A percentile compares a stretch with the other conserved stretches of the same genome.
phyloP scores from a whole-genome alignment of 2,113 vertebrate species.

The Pterocles burchelli region DNA sequence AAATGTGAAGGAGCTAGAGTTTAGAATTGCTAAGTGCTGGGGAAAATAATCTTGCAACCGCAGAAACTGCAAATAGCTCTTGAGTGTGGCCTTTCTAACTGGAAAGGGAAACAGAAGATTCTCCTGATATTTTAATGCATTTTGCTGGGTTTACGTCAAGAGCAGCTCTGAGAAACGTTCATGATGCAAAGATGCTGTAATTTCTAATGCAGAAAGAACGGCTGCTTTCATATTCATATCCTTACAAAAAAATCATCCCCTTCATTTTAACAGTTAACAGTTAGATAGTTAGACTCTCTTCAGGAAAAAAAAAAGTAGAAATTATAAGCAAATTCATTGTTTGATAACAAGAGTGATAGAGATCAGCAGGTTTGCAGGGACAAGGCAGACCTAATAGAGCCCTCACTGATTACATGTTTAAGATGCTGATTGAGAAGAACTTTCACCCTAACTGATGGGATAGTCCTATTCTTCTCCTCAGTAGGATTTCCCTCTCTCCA shows the following conservation, averaged over 20 bases:
- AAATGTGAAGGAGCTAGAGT: not conserved
- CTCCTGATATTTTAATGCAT: not conserved
- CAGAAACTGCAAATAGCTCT: not conserved
- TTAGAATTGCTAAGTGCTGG: not conserved
- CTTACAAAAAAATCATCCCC: not conserved
- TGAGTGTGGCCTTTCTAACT: not conserved
- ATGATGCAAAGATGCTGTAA: not conserved
- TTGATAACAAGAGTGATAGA: not conserved
- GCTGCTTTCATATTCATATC: not conserved
- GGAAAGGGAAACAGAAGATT: not conserved
- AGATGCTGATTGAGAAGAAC: conserved; percentile 47
- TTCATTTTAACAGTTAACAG: not conserved
- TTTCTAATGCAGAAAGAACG: not conserved
- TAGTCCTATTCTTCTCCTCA: conserved; percentile 39
- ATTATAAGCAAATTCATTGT: not conserved
- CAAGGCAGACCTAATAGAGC: not conserved
- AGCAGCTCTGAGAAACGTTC: not conserved
- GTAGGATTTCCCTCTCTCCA: conserved; percentile 39
- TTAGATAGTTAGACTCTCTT: not conserved
- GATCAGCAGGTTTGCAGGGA: not conserved
- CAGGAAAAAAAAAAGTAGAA: not conserved
- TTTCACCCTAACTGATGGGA: not conserved
- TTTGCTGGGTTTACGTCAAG: not conserved
- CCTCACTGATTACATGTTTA: not conserved
- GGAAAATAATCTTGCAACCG: not conserved